Base-by-base conservation (phyloP, 1,140 invertebrate genomes). In the Calliopsis andreniformis region DNA sequence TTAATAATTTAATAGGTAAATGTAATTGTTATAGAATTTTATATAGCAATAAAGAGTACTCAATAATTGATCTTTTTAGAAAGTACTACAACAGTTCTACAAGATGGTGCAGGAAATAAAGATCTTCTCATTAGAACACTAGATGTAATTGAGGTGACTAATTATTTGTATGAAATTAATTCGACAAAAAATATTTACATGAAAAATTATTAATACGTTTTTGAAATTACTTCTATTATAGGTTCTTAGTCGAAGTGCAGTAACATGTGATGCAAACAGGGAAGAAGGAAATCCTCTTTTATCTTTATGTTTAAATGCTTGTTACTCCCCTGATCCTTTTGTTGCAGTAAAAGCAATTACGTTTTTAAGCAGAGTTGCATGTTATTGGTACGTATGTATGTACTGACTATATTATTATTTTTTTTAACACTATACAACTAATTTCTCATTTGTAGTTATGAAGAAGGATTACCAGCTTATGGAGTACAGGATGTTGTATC, bases 331-430 rank as follows among this genome's bases (percentile, higher is more conserved):
- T 28, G 92, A 95, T 89, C 93, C 93, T 20, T 91, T 92, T 7
- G 93, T 96, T 6, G 94, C 95, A 28, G 94, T 94, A 3, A 95
- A 96, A 91, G 94, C 95, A 4, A 94, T 96, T 77, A 94, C 94
- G 70, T 94, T 96, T 76, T 89, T 95, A 14, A 93, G 94, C 1
- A 93, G 94, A 80, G 92, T 96, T 76, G 93, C 94, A n/a, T 94
- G 94, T 69, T 95, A 95, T 80, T 95, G 95, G 88, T 95, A 91
- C 42, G 58, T 78, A 72, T 55, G n/a, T n/a, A n/a, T n/a, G n/a
- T n/a, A n/a, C n/a, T n/a, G n/a, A n/a, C n/a, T n/a, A n/a, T n/a
- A n/a, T n/a, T n/a, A n/a, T n/a, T n/a, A n/a, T n/a, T n/a, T n/a
- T n/a, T n/a, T n/a, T n/a, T n/a, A n/a, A n/a, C n/a, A n/a, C n/a